Conservation (phyloP, 1,140 invertebrate species). For the Drosophila fuyamai region DNA sequence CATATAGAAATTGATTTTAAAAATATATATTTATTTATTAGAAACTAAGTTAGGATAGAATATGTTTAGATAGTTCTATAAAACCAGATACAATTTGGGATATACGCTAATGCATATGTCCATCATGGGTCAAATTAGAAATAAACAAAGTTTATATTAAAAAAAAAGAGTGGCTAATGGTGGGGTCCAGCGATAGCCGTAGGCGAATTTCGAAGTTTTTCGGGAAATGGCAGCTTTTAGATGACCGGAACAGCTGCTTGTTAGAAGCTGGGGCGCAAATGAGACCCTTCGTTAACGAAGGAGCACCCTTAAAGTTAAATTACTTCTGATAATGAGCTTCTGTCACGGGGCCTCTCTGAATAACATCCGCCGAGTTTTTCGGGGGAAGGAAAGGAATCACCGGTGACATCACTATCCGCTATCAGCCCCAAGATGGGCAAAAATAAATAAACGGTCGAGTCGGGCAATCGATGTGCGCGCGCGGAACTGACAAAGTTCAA, state of each 20-base stretch:
- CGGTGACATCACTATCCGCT: slow-evolving; percentile 12
- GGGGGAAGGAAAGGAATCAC: not conserved
- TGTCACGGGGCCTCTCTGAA: not conserved
- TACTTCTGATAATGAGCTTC: slow-evolving; percentile 12
- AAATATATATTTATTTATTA: not conserved
- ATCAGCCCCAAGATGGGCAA: slow-evolving; percentile 3
- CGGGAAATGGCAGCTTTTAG: slow-evolving; percentile 4
- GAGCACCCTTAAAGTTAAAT: slow-evolving; percentile 8
- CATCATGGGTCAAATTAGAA: not conserved
- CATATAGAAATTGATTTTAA: not conserved
- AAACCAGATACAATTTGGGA: no score
- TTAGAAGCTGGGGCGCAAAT: not conserved
- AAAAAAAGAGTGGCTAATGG: not conserved
- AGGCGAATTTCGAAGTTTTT: slow-evolving; percentile 1
- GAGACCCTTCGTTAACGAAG: slow-evolving; percentile 1
- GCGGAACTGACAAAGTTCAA: slow-evolving; percentile 9
- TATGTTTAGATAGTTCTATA: no score
- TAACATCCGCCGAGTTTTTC: slow-evolving; percentile 1
- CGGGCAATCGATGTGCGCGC: slow-evolving; percentile 8
- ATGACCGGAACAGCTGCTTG: slow-evolving; percentile 12
- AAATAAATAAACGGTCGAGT: slow-evolving; percentile 4
- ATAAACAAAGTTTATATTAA: not conserved
- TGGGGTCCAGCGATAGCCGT: not conserved
- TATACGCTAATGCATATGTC: not conserved
- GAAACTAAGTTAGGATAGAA: no score